phyloP scores from a whole-genome alignment of 2,113 vertebrate genomes.

The Nerophis ophidion region DNA sequence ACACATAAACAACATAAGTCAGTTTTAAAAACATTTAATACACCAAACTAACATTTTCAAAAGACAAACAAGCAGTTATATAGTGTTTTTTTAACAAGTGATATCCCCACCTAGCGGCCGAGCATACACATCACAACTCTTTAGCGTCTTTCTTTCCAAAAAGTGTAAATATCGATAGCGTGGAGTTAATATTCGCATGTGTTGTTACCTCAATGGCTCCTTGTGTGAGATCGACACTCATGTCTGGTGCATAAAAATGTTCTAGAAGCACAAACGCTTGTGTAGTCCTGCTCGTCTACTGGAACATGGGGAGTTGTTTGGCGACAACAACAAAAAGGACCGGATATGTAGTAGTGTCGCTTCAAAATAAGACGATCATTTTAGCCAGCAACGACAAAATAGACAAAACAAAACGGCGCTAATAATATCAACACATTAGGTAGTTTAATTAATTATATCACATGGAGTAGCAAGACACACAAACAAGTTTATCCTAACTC shows the following conservation, averaged over 20 bases:
- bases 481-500: neutral
- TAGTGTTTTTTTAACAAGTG: too few species aligned
- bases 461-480: neutral
- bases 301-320: neutral
- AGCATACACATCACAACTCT: too few species aligned
- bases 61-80: too few species aligned
- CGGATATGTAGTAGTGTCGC: neutral
- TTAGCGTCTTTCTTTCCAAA: too few species aligned
- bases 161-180: neutral
- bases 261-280: neutral
- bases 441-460: neutral
- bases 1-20: too few species aligned
- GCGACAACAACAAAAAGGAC: neutral
- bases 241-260: conserved; percentile 1
- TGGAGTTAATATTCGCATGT: neutral
- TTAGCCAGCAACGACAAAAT: neutral
- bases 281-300: neutral
- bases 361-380: conserved; percentile 28
- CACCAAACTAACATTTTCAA: too few species aligned
- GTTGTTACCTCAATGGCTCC: conserved; percentile 54
- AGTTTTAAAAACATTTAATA: too few species aligned
- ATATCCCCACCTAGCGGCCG: too few species aligned
- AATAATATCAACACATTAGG: neutral
- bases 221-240: conserved; percentile 39
- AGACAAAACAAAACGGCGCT: neutral